A percentile compares a stretch with the other conserved stretches of the same genome.
phyloP scores from a whole-genome alignment of 2,113 vertebrate genomes.

The Dasyprocta punctata region DNA sequence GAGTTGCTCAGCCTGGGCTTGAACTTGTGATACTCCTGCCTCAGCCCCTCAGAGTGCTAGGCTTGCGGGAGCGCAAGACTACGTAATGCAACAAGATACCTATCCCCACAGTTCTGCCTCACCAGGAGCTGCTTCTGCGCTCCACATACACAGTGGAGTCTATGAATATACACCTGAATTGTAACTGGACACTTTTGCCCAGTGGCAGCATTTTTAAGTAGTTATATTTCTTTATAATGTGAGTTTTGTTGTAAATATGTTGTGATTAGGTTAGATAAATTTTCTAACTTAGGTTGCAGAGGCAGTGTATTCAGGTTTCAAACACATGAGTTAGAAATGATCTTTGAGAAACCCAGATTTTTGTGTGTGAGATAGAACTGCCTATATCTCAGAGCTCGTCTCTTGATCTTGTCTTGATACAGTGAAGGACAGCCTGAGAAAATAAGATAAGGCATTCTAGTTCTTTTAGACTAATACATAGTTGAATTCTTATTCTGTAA shows the following conservation, averaged over 20 bases:
- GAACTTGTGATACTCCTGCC: neutral
- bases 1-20: neutral
- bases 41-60: neutral
- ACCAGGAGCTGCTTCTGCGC: neutral
- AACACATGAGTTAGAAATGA: slow-evolving; percentile 40
- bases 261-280: neutral
- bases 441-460: slow-evolving; percentile 50
- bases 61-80: neutral
- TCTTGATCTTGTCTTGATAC: neutral
- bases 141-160: neutral
- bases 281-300: slow-evolving; percentile 33
- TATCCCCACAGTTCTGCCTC: neutral
- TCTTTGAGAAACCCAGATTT: slow-evolving; percentile 12
- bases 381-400: neutral
- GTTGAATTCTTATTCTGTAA: slow-evolving; percentile 25
- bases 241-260: slow-evolving; percentile 48
- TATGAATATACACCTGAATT: neutral
- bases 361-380: neutral
- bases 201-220: neutral
- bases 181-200: neutral
- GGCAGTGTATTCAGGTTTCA: slow-evolving; percentile 2
- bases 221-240: neutral
- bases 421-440: slow-evolving; percentile 18
- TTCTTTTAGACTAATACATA: slow-evolving; percentile 11
- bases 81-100: neutral